Base-by-base conservation (phyloP, 2,113 vertebrate genomes). In the Sinocyclocheilus anshuiensis region DNA sequence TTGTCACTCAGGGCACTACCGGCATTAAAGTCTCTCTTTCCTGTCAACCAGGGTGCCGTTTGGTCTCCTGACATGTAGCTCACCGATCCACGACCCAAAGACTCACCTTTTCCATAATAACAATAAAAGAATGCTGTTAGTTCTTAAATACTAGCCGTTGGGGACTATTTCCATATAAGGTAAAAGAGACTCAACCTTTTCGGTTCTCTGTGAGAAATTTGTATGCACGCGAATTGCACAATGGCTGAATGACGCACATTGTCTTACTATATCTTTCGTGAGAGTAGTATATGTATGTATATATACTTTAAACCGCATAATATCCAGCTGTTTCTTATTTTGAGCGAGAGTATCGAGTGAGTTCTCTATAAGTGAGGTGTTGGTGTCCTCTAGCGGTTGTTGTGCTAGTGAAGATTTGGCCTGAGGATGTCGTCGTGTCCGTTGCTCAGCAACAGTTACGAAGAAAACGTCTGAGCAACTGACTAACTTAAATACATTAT, bases 1-100 rank as follows among this genome's bases (percentile, higher is more conserved):
- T 91, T 96, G 96, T 97, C 96, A 96, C 93, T 95, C 92, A 92
- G 92, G 91, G 91, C 90, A 87, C 42, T 53, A 12, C 29, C 33
- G 80, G 33, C 45, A 77, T 77, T 85, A 78, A 63, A 85, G 59
- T 83, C 72, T 85, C 55, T 81, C 82, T 18, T 82, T 86, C 72
- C 85, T 81, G 42, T 78, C 84, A 75, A 20, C 59, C 48, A 45
- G 63, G 16, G 39, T 33, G 22, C 53, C 71, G 85, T 65, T 77
- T 77, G 53, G 74, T 77, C 76, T 29, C 22, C 53, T 48, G 71
- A 29, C 79, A 45, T 76, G 20, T 10, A 65, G 36, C 36, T 65
- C n/a, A 65, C 59, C 22, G 65, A 39, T 8, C 29, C 53, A 59
- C 33, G 24, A 29, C 59, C 10, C 74, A 45, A 39, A 48, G 36